Conservation (phyloP, 2,113 vertebrate species). For the Caranx melampygus region DNA sequence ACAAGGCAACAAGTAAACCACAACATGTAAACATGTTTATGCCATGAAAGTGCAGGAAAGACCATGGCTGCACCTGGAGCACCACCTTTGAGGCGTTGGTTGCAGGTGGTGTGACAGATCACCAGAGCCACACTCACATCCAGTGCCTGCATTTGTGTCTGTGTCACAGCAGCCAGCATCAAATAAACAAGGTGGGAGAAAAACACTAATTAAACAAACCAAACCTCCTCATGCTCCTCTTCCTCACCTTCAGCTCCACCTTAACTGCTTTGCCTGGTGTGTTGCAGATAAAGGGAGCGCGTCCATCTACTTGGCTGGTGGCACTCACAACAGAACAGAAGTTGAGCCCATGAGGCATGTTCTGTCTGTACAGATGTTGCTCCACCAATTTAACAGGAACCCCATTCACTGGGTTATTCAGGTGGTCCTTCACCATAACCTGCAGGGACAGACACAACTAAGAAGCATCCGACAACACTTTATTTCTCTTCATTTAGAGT, state of each 20-base stretch:
- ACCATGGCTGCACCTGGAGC: no score
- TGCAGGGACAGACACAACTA: constrained; percentile 59
- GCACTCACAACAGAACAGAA: constrained; percentile 6
- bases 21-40: background rate
- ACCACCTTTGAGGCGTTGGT: no score
- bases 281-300: constrained; percentile 86
- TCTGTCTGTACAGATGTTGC: constrained; percentile 44
- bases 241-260: constrained; percentile 47
- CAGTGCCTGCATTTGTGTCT: no score
- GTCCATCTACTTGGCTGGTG: constrained; percentile 79
- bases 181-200: background rate
- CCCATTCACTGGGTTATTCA: constrained; percentile 73
- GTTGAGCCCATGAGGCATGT: constrained; percentile 1
- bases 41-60: no score
- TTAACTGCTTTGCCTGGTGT: constrained; percentile 63
- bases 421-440: constrained; percentile 91
- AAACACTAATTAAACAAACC: background rate
- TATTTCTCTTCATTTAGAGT: background rate
- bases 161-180: no score
- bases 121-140: no score
- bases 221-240: background rate
- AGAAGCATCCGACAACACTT: background rate
- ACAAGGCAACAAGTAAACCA: background rate
- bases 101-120: no score
- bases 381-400: constrained; percentile 76